A percentile compares a stretch with the other conserved stretches of the same genome.
These are phyloP conservation scores for Myotis vivesi DNA, from an alignment of 2,797 vertebrate genomes.

Conservation along the genomic window DNA sequence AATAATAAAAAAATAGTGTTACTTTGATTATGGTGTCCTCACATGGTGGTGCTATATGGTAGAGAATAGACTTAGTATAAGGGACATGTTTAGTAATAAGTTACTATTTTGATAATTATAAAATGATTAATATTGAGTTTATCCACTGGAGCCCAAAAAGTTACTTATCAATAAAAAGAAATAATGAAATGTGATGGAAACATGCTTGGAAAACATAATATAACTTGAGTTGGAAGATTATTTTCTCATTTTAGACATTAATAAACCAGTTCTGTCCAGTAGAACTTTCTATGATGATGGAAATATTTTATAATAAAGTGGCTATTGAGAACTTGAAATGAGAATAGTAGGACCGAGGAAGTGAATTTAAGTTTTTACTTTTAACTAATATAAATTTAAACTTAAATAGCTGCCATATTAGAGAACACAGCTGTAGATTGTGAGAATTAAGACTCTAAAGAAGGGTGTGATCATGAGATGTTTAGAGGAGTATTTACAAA, in stretches of 20 bases:
- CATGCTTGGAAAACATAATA: not conserved
- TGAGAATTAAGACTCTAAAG: not conserved
- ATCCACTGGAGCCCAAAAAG: not conserved
- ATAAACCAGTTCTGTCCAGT: not conserved
- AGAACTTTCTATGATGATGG: not conserved
- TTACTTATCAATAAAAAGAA: constrained; percentile 48
- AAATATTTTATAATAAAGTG: not conserved
- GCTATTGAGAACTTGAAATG: not conserved
- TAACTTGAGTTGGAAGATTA: constrained; percentile 20
- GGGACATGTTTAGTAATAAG: constrained; percentile 26
- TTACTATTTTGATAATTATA: constrained; percentile 15
- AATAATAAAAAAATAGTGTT: not conserved
- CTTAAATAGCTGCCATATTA: not conserved
- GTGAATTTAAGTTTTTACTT: not conserved
- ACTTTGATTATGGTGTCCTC: not conserved
- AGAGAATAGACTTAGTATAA: not conserved
- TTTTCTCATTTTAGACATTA: constrained; percentile 57
- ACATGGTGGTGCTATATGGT: not conserved
- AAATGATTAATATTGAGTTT: constrained; percentile 4
- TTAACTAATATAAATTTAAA: constrained; percentile 41
- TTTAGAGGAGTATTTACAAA: constrained; percentile 49
- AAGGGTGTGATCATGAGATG: not conserved
- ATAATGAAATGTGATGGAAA: constrained; percentile 8
- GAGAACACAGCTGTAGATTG: not conserved
- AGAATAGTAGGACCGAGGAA: not conserved